These are phyloP conservation scores for Nemoura dubitans DNA, from an alignment of 2,888 invertebrate genomes.

Conservation along the genomic window DNA sequence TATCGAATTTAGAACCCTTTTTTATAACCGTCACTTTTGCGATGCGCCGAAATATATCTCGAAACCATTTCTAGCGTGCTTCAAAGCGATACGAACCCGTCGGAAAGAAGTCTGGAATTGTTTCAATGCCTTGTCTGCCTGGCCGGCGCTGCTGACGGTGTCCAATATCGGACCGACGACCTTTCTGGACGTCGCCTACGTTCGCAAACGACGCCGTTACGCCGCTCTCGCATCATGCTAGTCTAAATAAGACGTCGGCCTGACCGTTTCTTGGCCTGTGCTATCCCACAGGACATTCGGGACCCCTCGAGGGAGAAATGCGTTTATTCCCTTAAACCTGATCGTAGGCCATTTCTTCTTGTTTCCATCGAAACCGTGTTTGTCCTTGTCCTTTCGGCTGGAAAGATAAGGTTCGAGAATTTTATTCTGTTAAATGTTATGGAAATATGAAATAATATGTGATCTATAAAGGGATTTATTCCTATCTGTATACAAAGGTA, in stretches of 20 bases:
- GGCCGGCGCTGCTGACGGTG: neutral
- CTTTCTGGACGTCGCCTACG: neutral
- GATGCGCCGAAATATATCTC: neutral
- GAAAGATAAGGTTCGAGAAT: neutral
- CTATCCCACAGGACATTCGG: neutral
- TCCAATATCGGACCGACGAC: neutral
- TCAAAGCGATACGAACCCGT: neutral
- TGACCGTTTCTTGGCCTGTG: neutral
- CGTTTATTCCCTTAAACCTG: neutral
- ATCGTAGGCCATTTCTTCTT: neutral
- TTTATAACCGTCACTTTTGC: neutral
- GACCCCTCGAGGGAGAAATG: neutral
- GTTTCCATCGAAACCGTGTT: neutral
- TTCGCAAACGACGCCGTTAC: neutral
- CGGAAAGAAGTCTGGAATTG: neutral
- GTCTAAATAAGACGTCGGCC: neutral
- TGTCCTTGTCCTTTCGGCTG: neutral
- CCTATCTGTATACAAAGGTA: too few species aligned
- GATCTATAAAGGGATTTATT: too few species aligned
- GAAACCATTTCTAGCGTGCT: neutral
- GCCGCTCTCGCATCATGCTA: neutral
- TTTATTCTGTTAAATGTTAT: neutral
- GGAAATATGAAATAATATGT: neutral
- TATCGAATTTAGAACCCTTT: neutral
- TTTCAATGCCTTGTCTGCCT: neutral